These are phyloP conservation scores for Cercopithecus petaurista DNA, from an alignment of 2,797 vertebrate species.

Conservation along the genomic window DNA sequence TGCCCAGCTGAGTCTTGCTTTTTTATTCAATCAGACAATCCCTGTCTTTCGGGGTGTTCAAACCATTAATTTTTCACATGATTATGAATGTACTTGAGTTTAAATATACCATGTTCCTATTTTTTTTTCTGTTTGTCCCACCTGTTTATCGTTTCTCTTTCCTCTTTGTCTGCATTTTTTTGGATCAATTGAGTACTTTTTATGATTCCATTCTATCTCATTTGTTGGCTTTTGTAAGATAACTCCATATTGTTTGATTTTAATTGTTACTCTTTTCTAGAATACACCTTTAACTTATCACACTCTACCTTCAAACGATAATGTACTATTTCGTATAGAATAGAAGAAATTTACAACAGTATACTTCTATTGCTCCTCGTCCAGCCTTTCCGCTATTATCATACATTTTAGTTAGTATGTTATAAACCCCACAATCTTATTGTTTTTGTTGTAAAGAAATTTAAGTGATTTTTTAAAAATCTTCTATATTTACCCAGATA, in stretches of 20 bases:
- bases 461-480: neutral
- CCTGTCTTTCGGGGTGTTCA: neutral
- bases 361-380: neutral
- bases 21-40: neutral
- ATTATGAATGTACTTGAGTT: neutral
- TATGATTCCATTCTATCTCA: neutral
- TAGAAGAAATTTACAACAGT: no score
- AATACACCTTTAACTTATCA: neutral
- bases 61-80: neutral
- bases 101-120: neutral
- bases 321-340: neutral
- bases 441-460: neutral
- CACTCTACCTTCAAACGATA: neutral
- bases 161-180: neutral
- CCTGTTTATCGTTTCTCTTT: neutral
- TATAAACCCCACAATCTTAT: neutral
- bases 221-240: neutral
- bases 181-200: neutral
- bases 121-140: rapidly evolving
- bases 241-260: neutral
- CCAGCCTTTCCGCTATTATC: neutral
- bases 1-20: neutral
- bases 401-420: neutral
- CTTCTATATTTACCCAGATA: neutral
- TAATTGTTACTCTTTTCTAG: neutral